Percentiles rank a stretch among this genome's conserved stretches.
These are phyloP conservation scores for Drosophila neocordata DNA, from an alignment of 1,140 invertebrate species.

Conservation along the genomic window DNA sequence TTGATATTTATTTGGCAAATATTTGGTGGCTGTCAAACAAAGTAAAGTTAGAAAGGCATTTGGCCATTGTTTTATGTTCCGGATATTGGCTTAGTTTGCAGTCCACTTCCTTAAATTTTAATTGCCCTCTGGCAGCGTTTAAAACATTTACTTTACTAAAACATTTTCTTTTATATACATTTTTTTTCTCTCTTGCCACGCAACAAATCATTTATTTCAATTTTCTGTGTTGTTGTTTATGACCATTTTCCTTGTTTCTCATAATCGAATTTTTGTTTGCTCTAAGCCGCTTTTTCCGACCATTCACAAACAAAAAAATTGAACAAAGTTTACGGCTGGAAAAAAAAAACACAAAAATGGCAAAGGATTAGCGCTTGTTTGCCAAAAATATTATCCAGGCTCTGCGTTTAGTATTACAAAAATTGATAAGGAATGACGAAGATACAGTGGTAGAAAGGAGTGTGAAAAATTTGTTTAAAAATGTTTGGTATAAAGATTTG, in stretches of 20 bases:
- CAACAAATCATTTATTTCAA: slow-evolving; percentile 51
- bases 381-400: slow-evolving; percentile 45
- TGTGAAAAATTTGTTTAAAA: background rate
- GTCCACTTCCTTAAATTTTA: slow-evolving; percentile 25
- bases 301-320: slow-evolving; percentile 21
- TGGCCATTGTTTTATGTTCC: slow-evolving; percentile 58
- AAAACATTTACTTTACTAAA: slow-evolving; percentile 57
- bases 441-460: slow-evolving; percentile 4
- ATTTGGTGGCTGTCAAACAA: slow-evolving; percentile 44
- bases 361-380: slow-evolving; percentile 58
- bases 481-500: no score
- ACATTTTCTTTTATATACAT: slow-evolving; percentile 35
- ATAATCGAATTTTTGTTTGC: slow-evolving; percentile 59
- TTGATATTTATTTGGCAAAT: slow-evolving; percentile 73
- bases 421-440: background rate
- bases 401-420: background rate
- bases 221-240: slow-evolving; percentile 42
- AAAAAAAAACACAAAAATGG: slow-evolving; percentile 25
- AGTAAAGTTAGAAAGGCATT: background rate
- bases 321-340: slow-evolving; percentile 27
- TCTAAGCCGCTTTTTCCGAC: slow-evolving; percentile 35
- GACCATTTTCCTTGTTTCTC: slow-evolving; percentile 37
- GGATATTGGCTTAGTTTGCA: slow-evolving; percentile 54
- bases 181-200: background rate
- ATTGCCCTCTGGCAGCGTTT: slow-evolving; percentile 48